Percentiles rank a stretch among this genome's conserved stretches.
Evolutionary conservation across 2,888 invertebrate species (phyloP).

Genomic region (Bellardia bayeri): DNA sequence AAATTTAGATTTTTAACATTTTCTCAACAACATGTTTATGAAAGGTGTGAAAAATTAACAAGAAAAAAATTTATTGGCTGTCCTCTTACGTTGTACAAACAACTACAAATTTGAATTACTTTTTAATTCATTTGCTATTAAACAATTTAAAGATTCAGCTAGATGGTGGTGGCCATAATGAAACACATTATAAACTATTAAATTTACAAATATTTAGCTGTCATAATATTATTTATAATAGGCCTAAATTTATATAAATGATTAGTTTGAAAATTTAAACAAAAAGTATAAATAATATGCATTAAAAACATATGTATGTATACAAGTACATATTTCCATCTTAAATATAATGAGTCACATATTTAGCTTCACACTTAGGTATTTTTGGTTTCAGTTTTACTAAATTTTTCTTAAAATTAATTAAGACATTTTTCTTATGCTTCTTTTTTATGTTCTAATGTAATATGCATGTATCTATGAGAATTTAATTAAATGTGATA

Average conservation of each 20-base stretch:
- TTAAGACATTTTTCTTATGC: conserved; percentile 6
- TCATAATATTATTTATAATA: conserved; percentile 27
- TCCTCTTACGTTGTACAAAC: too few relatives aligned
- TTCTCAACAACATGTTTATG: too few relatives aligned
- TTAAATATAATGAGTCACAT: conserved; percentile 36
- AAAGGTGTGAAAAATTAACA: too few relatives aligned
- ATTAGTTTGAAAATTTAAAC: conserved; percentile 23
- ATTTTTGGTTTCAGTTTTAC: background rate
- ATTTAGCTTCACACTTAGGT: conserved; percentile 1
- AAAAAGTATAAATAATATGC: background rate
- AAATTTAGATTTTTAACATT: too few relatives aligned
- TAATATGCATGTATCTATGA: background rate
- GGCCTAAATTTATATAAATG: conserved; percentile 48
- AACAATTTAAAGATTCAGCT: background rate
- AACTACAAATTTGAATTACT: background rate
- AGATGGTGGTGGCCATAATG: background rate
- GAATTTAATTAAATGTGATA: conserved; percentile 39
- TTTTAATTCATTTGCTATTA: background rate
- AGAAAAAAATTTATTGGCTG: too few relatives aligned
- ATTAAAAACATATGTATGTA: background rate
- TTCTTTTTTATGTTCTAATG: background rate
- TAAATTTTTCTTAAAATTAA: background rate
- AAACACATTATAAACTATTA: conserved; percentile 15
- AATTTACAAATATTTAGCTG: background rate
- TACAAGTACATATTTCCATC: background rate